These are phyloP conservation scores for Acanthosepion lycidas DNA, from an alignment of 2,888 invertebrate genomes.

Conservation along the genomic window DNA sequence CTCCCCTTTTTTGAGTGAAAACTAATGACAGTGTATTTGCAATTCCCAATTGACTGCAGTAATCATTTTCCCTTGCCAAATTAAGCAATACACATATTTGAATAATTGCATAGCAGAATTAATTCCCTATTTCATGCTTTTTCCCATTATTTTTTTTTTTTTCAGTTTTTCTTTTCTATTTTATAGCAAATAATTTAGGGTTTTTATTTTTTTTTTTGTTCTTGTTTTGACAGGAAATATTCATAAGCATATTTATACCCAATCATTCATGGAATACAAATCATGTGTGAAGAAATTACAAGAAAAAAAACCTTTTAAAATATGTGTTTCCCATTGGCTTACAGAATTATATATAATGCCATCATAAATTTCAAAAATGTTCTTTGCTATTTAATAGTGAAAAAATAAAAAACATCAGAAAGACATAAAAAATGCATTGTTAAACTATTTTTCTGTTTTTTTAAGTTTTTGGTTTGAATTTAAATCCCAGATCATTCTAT, in stretches of 20 bases:
- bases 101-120: neutral
- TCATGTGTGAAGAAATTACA: neutral
- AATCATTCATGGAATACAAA: neutral
- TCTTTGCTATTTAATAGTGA: neutral
- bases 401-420: neutral
- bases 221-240: neutral
- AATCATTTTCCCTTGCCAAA: neutral
- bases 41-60: neutral
- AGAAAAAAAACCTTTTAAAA: neutral
- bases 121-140: neutral
- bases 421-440: neutral
- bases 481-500: neutral
- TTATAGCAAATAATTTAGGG: neutral
- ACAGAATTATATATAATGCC: neutral
- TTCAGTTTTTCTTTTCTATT: neutral
- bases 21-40: neutral
- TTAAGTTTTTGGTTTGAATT: neutral
- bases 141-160: neutral
- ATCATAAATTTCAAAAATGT: neutral
- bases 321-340: neutral
- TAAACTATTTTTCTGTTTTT: neutral
- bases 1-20: neutral
- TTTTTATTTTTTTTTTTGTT: neutral
- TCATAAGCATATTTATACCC: neutral
- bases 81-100: neutral